These are phyloP conservation scores for Kryphioiulus occultus DNA, from an alignment of 2,888 invertebrate genomes.

Conservation along the genomic window DNA sequence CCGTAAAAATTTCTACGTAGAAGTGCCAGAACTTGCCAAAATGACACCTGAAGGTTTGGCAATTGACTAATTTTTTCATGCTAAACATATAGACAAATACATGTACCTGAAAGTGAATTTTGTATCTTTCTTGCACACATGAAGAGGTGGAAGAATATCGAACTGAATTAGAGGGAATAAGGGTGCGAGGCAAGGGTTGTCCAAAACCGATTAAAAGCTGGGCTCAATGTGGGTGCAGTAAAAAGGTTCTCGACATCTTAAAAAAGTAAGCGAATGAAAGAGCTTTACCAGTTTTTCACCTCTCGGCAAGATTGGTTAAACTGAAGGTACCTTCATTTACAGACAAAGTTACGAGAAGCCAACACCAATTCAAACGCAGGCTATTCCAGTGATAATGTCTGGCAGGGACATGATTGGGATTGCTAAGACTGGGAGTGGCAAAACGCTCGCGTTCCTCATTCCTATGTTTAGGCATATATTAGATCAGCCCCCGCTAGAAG, in stretches of 20 bases:
- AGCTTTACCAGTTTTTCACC: neutral
- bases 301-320: neutral
- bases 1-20: slow-evolving; percentile 96
- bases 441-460: slow-evolving; percentile 95
- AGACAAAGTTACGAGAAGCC: slow-evolving; percentile 86
- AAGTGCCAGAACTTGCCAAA: slow-evolving; percentile 91
- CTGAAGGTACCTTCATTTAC: neutral
- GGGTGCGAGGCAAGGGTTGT: slow-evolving; percentile 95
- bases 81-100: neutral
- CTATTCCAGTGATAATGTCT: slow-evolving; percentile 96
- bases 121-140: neutral
- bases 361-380: slow-evolving; percentile 98
- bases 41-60: slow-evolving; percentile 79
- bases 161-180: slow-evolving; percentile 90
- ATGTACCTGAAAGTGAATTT: neutral
- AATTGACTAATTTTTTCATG: too few species aligned
- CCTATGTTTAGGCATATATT: slow-evolving; percentile 97
- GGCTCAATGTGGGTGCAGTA: slow-evolving; percentile 98
- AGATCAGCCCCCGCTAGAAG: slow-evolving; percentile 92
- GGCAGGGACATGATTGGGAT: slow-evolving; percentile 94
- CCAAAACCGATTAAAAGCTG: slow-evolving; percentile 93
- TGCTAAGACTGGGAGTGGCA: slow-evolving; percentile 98
- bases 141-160: slow-evolving; percentile 65
- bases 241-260: slow-evolving; percentile 90
- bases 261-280: slow-evolving; percentile 72